Evolutionary conservation across 2,797 vertebrate genomes (phyloP), one percentile per base, ranked within the genome.

Genomic region (Malacoctenus gilli): DNA sequence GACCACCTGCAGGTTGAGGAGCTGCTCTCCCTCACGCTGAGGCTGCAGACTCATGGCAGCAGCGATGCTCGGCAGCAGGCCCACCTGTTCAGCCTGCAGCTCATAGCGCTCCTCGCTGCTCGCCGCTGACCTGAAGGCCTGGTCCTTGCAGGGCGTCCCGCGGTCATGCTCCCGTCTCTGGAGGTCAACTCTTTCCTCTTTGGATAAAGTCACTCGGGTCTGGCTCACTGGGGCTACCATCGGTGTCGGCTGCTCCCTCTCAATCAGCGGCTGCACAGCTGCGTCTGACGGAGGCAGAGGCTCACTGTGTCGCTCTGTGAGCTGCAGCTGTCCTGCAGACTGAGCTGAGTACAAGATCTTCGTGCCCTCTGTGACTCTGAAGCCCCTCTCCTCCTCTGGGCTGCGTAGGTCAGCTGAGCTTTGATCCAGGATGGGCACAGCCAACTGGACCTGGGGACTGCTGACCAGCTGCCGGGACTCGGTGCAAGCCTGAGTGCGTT

Each of bases 261-360:
- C 41, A 14, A 70, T 21, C 5, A 61, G 22, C n/a, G 75, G 72
- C 56, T 69, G 43, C 8, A 35, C 19, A 3, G 82, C 32, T 8
- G 54, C n/a, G 13, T 89, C 86, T 38, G 82, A 51, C 20, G 61
- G 41, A 14, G 59, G 39, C 23, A 93, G 47, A 5, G 67, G 43
- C 49, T 82, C 73, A 23, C 66, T 58, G 63, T 90, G 88, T 22
- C 68, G 55, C 31, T 90, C 91, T 46, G 71, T 69, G 21, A 93
- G 55, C 4, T 64, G 44, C 4, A 77, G 63, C 2, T 89, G 87
- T 4, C 68, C 85, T 30, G 68, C 51, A 16, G 77, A 88, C 49
- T 87, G 72, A 76, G 91, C 82, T 0, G 86, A 83, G 67, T 90
- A 90, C 43, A 92, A 77, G 37, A 90, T 77, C 60, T 88, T 90